Base-by-base conservation (phyloP, 2,888 invertebrate genomes). In the Cyaniris semiargus region DNA sequence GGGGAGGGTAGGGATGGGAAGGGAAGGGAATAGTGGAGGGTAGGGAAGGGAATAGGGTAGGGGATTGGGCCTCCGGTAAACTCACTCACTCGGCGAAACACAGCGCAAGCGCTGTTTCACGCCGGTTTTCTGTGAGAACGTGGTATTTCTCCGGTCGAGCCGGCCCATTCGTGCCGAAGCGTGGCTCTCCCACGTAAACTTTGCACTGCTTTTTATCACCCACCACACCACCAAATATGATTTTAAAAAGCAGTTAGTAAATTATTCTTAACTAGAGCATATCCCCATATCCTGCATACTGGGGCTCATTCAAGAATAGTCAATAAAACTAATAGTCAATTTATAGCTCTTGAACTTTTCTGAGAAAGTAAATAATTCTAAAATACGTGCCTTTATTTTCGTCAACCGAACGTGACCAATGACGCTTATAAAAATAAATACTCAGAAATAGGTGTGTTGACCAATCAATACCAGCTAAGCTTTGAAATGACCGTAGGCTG, bases 281-380 rank as follows among this genome's bases (percentile, higher is more conserved):
- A 3, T 34, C 5, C 34, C 34, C 38, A 70, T 70, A 70, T 38
- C 38, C 38, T 38, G 38, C 71, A 38, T 38, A 10, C 38, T 15
- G 18, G 8, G n/a, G 66, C 13, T 38, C 72, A 23, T 44, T 23
- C 15, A 10, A 23, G 13, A 23, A 72, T 15, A 38, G 21, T 72
- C 44, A n/a, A 44, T 75, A 75, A 27, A 75, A 34, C 58, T 60
- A 83, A 86, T 83, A 83, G 79, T 85, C 86, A 85, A 88, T 89
- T 88, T 87, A 87, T 87, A 86, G 85, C 86, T 81, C 87, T 85
- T 84, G 83, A 86, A 84, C 83, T 81, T 79, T 90, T 89, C 89
- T 83, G 66, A 83, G 89, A 87, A 90, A 86, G 85, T 86, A 87
- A 88, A 89, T 87, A 85, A 85, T 85, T 66, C 66, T 70, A 56